Percentiles rank a stretch among this genome's conserved stretches.
Conservation (phyloP, 1,140 invertebrate genomes). For the Trigoniulus corallinus region DNA sequence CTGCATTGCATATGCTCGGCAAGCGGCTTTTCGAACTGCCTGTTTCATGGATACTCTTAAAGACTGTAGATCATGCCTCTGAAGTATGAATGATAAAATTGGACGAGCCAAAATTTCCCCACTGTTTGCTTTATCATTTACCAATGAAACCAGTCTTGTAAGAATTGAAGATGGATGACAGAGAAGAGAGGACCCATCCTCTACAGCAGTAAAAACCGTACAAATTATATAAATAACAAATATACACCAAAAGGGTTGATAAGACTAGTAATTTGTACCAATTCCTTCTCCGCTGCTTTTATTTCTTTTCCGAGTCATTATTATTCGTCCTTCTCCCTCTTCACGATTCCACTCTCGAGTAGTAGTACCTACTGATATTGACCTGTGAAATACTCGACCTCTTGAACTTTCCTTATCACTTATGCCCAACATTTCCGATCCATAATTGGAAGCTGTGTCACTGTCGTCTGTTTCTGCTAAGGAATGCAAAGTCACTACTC, state of each 20-base stretch:
- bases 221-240: background rate
- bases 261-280: slow-evolving; percentile 30
- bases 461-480: slow-evolving; percentile 7
- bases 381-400: slow-evolving; percentile 43
- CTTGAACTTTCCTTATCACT: slow-evolving; percentile 26
- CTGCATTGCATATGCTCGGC: slow-evolving; percentile 70
- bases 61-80: slow-evolving; percentile 65
- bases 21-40: slow-evolving; percentile 61
- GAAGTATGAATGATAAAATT: slow-evolving; percentile 65
- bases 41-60: slow-evolving; percentile 66
- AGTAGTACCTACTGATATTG: slow-evolving; percentile 42
- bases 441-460: slow-evolving; percentile 36
- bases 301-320: slow-evolving; percentile 46
- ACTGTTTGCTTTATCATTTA: slow-evolving; percentile 15
- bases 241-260: background rate
- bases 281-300: slow-evolving; percentile 49
- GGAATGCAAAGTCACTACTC: slow-evolving; percentile 1
- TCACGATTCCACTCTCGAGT: slow-evolving; percentile 37
- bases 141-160: slow-evolving; percentile 22
- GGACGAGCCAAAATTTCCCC: slow-evolving; percentile 23
- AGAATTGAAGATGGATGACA: slow-evolving; percentile 66
- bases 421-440: slow-evolving; percentile 32
- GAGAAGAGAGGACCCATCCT: slow-evolving; percentile 53
- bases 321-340: slow-evolving; percentile 38
- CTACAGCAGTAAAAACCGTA: slow-evolving; percentile 16